phyloP scores from a whole-genome alignment of 2,113 vertebrate genomes.

The Gallinago jamesoni region DNA sequence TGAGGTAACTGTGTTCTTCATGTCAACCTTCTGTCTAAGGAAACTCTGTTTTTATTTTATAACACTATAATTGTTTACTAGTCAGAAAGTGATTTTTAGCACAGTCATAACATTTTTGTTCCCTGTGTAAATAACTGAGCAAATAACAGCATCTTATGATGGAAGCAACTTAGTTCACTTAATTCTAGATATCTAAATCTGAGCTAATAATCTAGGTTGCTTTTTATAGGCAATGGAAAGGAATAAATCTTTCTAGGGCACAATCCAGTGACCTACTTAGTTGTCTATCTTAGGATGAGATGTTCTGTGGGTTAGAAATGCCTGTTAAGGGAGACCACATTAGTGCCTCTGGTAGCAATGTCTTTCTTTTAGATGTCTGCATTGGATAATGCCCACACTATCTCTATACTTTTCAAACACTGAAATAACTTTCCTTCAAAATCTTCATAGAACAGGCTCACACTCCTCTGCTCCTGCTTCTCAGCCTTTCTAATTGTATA shows the following conservation, averaged over 20 bases:
- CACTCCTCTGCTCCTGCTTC: neutral
- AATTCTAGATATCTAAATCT: neutral
- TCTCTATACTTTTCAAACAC: neutral
- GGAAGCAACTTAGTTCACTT: neutral
- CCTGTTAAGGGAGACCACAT: neutral
- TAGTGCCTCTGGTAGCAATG: neutral
- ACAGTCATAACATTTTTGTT: neutral
- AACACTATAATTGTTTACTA: neutral
- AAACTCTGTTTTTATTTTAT: neutral
- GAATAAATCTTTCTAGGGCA: constrained; percentile 39
- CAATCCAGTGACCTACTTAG: constrained; percentile 25
- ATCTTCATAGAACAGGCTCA: neutral
- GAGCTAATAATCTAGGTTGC: constrained; percentile 1
- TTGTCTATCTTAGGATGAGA: neutral
- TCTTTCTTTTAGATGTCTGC: neutral
- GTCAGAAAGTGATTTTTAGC: neutral
- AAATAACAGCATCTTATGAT: neutral
- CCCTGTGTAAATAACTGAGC: constrained; percentile 12
- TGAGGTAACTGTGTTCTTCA: neutral
- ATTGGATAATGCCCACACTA: neutral
- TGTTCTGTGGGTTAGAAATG: neutral
- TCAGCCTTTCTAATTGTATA: neutral
- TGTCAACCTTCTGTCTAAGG: neutral
- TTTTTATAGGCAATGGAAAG: constrained; percentile 22
- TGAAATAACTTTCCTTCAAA: neutral